A percentile compares a stretch with the other conserved stretches of the same genome.
phyloP scores from a whole-genome alignment of 2,797 vertebrate species.

The Hypotaenidia philippensis region DNA sequence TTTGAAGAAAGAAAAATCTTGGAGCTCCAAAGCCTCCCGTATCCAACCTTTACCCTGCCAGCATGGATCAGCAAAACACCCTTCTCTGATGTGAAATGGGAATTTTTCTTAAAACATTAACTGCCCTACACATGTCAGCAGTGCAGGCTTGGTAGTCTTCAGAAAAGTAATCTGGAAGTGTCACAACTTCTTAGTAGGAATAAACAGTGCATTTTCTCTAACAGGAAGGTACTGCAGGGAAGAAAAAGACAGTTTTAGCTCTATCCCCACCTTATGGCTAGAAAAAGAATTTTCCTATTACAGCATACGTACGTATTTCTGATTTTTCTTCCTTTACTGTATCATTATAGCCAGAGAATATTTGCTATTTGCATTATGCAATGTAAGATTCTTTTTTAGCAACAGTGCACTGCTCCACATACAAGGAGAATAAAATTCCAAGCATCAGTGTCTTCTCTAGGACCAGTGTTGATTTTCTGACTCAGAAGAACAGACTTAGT shows the following conservation, averaged over 20 bases:
- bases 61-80: background rate
- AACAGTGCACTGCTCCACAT: background rate
- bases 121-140: background rate
- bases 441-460: background rate
- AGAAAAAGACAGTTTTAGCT: constrained; percentile 52
- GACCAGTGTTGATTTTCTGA: background rate
- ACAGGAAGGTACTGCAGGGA: background rate
- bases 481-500: background rate
- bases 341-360: background rate
- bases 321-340: background rate
- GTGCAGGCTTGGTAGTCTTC: background rate
- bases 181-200: background rate
- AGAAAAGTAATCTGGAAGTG: background rate
- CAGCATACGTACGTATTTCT: background rate
- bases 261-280: constrained; percentile 75
- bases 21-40: background rate
- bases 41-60: background rate
- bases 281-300: constrained; percentile 48
- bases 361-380: background rate
- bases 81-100: background rate
- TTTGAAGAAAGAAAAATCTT: background rate
- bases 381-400: background rate
- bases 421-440: background rate
- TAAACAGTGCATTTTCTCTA: background rate
- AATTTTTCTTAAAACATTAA: background rate